Base-by-base conservation (phyloP, 2,113 vertebrate genomes). In the Stictonetta naevosa region DNA sequence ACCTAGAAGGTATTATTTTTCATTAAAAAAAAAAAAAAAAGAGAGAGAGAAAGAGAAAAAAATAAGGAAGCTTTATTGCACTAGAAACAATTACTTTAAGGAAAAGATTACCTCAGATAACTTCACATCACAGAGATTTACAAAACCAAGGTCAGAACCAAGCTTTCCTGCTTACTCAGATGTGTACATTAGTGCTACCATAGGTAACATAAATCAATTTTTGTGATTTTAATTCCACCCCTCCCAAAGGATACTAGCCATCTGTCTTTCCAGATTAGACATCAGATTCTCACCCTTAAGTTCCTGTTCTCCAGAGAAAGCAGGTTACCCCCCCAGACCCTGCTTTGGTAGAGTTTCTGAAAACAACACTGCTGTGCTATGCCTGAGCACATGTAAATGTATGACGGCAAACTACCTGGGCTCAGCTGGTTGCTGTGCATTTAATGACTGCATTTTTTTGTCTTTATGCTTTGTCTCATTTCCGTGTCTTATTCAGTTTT, bases 401-500 rank as follows among this genome's bases (percentile, higher is more conserved):
- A 0, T 8, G n/a, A 48, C 19, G 38, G 46, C 0, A 1, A 68
- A 8, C 26, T 42, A 50, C 62, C 38, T 21, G 55, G n/a, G 19
- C 58, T 91, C 58, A 33, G 59, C n/a, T 79, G 53, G 8, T 9
- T 91, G 50, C 59, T 69, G 38, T 44, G 50, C 34, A 11, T 72
- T 84, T 73, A 44, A 69, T n/a, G 1, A 63, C 67, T 52, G 38
- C 7, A 25, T 59, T 88, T 63, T 88, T 93, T 84, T 89, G 38
- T 68, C 88, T 82, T 84, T 22, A 40, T 56, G 62, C 34, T 88
- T 64, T 89, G 44, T 77, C 59, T 85, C 55, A 62, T 81, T 93
- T 92, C 34, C 21, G 0, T 76, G 38, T 62, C 74, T 79, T 66
- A 64, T 15, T 38, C 56, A 1, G 7, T 73, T 94, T 79, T 59